Percentiles rank a stretch among this genome's conserved stretches.
These are phyloP conservation scores for Manduca sexta DNA, from an alignment of 1,140 invertebrate species.

Conservation along the genomic window DNA sequence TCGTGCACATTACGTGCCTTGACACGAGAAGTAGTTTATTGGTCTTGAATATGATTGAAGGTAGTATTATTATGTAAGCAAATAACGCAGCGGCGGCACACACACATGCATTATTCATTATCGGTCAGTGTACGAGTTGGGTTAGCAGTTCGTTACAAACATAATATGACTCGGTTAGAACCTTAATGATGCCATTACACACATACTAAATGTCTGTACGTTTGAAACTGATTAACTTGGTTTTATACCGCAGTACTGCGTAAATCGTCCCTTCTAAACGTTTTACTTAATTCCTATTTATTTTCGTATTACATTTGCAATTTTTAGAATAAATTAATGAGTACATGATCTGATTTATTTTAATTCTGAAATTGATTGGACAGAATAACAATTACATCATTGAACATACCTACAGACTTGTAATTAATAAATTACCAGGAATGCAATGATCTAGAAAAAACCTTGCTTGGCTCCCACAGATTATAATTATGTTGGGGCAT, in stretches of 20 bases:
- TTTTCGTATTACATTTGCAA: too few species aligned
- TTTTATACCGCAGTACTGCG: not conserved
- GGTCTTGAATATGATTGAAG: conserved; percentile 34
- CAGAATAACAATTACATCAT: too few species aligned
- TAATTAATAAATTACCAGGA: too few species aligned
- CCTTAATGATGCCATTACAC: conserved; percentile 13
- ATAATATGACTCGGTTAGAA: conserved; percentile 13
- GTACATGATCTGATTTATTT: too few species aligned
- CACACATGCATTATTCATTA: conserved; percentile 57
- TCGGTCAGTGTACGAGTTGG: conserved; percentile 36
- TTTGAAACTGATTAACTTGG: conserved; percentile 1
- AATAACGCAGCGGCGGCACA: conserved; percentile 43
- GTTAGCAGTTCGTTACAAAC: conserved; percentile 25
- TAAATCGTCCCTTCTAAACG: too few species aligned
- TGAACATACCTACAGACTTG: too few species aligned
- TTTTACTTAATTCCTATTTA: too few species aligned
- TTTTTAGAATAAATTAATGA: too few species aligned
- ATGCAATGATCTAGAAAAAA: too few species aligned
- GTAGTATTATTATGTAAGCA: conserved; percentile 59
- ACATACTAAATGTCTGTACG: not conserved
- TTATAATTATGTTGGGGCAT: too few species aligned
- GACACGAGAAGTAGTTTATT: conserved; percentile 54
- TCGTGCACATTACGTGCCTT: conserved; percentile 54
- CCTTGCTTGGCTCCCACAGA: too few species aligned
- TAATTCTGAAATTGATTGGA: too few species aligned